A percentile compares a stretch with the other conserved stretches of the same genome.
These are phyloP conservation scores for Cololabis saira DNA, from an alignment of 2,113 vertebrate species.

Conservation along the genomic window DNA sequence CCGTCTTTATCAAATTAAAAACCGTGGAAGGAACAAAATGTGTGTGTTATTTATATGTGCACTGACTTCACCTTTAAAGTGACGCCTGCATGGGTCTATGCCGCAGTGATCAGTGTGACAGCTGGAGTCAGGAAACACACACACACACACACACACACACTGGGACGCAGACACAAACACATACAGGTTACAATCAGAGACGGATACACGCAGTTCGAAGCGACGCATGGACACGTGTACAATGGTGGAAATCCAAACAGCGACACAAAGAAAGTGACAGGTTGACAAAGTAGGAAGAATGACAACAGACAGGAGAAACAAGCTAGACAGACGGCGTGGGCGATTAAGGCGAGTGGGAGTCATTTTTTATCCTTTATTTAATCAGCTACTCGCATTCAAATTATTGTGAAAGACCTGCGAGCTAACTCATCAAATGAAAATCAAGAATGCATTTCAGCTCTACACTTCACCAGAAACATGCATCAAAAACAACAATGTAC, in stretches of 20 bases:
- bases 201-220: conserved; percentile 5
- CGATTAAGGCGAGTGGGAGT: conserved; percentile 48
- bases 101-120: conserved; percentile 18
- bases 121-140: conserved; percentile 30
- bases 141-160: conserved; percentile 15
- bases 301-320: conserved; percentile 47
- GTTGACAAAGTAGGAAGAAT: conserved; percentile 59
- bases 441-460: not conserved
- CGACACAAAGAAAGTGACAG: conserved; percentile 49
- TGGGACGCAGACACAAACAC: not conserved
- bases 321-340: conserved; percentile 50
- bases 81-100: conserved; percentile 8
- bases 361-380: conserved; percentile 58
- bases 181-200: conserved; percentile 15
- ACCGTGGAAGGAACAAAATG: not conserved
- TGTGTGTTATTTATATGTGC: not conserved
- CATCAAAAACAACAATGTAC: too few relatives aligned
- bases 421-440: not conserved
- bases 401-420: conserved; percentile 21
- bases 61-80: not conserved
- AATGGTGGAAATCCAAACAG: conserved; percentile 31
- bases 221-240: conserved; percentile 26
- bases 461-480: too few relatives aligned
- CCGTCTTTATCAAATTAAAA: not conserved
- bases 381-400: conserved; percentile 34